phyloP scores from a whole-genome alignment of 2,888 invertebrate species.

The Phalera bucephala region DNA sequence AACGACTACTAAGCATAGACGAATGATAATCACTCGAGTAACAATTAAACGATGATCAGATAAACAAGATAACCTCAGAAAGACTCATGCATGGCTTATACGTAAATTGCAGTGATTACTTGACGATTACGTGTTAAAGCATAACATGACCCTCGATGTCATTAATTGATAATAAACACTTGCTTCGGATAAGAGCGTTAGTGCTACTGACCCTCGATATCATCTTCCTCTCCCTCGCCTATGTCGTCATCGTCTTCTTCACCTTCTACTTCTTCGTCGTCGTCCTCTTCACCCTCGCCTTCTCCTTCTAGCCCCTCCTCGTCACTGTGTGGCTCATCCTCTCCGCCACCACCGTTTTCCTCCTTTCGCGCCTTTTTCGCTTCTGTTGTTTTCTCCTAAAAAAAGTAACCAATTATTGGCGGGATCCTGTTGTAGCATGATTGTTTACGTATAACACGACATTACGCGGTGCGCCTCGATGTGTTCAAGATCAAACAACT shows the following conservation, averaged over 20 bases:
- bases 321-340: conserved; percentile 83
- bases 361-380: conserved; percentile 92
- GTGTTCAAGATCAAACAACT: conserved; percentile 50
- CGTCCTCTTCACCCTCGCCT: conserved; percentile 82
- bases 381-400: conserved; percentile 88
- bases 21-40: no score
- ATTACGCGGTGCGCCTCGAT: conserved; percentile 29
- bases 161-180: conserved; percentile 4
- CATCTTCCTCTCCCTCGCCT: conserved; percentile 85
- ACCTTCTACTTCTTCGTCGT: conserved; percentile 85
- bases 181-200: neutral
- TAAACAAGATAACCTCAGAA: no score
- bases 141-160: conserved; percentile 5
- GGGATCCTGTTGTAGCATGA: conserved; percentile 12
- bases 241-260: conserved; percentile 86
- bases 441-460: conserved; percentile 39
- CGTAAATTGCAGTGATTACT: conserved; percentile 5
- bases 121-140: conserved; percentile 13
- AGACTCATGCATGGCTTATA: no score
- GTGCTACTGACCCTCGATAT: conserved; percentile 79
- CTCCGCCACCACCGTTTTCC: conserved; percentile 88
- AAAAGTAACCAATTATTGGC: conserved; percentile 20
- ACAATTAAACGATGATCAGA: no score
- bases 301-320: conserved; percentile 86
- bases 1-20: no score